Evolutionary conservation across 2,888 invertebrate genomes (phyloP), one percentile per base, ranked within the genome.

Genomic region (Willowsia nigromaculata): DNA sequence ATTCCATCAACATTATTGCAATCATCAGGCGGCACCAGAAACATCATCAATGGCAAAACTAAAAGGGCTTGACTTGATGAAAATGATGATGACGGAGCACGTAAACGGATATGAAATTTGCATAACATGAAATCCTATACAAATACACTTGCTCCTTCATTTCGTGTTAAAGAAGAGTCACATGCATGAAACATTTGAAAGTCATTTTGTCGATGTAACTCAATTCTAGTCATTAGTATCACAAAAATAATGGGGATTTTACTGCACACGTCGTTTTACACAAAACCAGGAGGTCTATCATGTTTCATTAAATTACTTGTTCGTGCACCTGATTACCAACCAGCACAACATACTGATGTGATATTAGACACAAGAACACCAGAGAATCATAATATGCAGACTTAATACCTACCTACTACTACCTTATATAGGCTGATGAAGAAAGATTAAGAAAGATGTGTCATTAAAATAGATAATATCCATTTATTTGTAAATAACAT

Each of bases 261-360:
- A 37, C 43, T 33, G 43, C 43, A 59, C 85, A 74, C 85, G 71
- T 76, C 43, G 40, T 47, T 43, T 53, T 74, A 84, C 59, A 40
- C 22, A 78, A 76, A 80, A 37, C 25, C 68, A 43, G 86, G 68
- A 50, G 50, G 80, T 78, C 68, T 68, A 68, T 85, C 62, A 65
- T 33, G 80, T 86, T 86, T 86, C 86, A 65, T 86, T 80, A 86
- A 85, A 65, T 86, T 74, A 78, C 85, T 76, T 85, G 85, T 85
- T 85, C 62, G 76, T 78, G 68, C 53, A 65, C 50, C 86, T 86
- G 86, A 78, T 80, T 80, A 86, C 43, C 80, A 78, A 40, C 68
- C n/a, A n/a, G 18, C 33, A 37, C 65, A 37, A 5, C 0, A 9
- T 13, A 18, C 2, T 62, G 62, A 15, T 62, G 11, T 27, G 62